Conservation (phyloP, 2,797 vertebrate genomes). For the Dendrocincla tyrannina region DNA sequence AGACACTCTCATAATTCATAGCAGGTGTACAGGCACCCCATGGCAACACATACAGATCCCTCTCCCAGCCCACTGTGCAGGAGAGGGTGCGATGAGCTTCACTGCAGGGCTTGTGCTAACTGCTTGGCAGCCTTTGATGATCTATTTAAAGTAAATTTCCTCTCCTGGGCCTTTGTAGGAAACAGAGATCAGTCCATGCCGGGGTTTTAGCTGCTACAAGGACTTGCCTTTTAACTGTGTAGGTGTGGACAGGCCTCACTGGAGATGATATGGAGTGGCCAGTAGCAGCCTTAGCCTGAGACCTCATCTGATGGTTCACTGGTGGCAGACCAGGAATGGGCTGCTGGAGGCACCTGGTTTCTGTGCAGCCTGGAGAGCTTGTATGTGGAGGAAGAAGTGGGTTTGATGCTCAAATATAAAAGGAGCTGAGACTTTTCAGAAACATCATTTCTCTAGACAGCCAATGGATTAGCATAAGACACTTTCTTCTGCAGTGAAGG, state of each 20-base stretch:
- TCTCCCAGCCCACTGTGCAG: not conserved
- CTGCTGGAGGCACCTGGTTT: not conserved
- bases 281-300: not conserved
- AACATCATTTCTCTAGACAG: not conserved
- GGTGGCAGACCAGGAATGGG: not conserved
- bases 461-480: not conserved
- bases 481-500: not conserved
- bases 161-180: not conserved
- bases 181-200: not conserved
- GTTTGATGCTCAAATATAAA: not conserved
- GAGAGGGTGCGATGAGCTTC: accelerated
- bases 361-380: accelerated
- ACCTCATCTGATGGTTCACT: not conserved
- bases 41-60: accelerated
- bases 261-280: not conserved
- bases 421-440: not conserved
- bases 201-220: not conserved
- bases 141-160: not conserved
- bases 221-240: not conserved
- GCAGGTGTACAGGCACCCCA: not conserved
- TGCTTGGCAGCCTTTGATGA: not conserved
- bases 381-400: accelerated
- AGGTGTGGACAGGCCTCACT: not conserved
- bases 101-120: not conserved
- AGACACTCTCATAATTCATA: not conserved